Evolutionary conservation across 1,140 invertebrate species (phyloP), one percentile per base, ranked within the genome.

Genomic region (Habropoda laboriosa): DNA sequence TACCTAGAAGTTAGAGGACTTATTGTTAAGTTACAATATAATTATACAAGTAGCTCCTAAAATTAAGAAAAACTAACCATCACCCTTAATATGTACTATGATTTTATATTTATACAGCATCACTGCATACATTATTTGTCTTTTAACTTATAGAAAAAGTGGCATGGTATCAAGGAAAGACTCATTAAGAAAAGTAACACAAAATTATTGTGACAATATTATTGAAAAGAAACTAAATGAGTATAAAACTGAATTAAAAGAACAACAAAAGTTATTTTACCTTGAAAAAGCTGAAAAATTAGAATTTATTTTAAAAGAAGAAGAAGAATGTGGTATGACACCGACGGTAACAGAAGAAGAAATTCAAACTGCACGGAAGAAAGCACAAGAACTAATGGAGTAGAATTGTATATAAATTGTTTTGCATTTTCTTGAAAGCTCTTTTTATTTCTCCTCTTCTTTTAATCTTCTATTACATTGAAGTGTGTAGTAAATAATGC

Each of bases 261-360:
- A 87, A 35, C 94, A 97, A 90, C 95, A 97, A 88, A 95, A 95
- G 47, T 89, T 92, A 7, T 97, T 97, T 87, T 93, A 96, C 3
- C 88, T 91, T 74, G 90, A 95, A 47, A 95, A 95, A 83, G 88
- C 89, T 0, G 87, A 94, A 71, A 90, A 91, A 63, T 90, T 97
- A 45, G 92, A 94, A 61, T 96, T 95, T 83, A 96, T 97, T 24
- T 94, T 95, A 58, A 93, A 95, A 78, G 96, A 97, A 89, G 96
- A 97, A 90, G 91, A 94, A 67, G 94, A 94, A 30, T 95, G 95
- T 84, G 94, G 95, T 47, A 85, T 96, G 8, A 88, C 93, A 47
- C 93, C 95, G 0, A 95, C 96, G 0, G 94, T 96, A 0, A 94
- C 93, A 0, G 94, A 96, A 82, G 93, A 95, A 79, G 94, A 96